Percentiles rank a stretch among this genome's conserved stretches.
These are phyloP conservation scores for Alloscopus bannaensis DNA, from an alignment of 2,888 invertebrate species.

Conservation along the genomic window DNA sequence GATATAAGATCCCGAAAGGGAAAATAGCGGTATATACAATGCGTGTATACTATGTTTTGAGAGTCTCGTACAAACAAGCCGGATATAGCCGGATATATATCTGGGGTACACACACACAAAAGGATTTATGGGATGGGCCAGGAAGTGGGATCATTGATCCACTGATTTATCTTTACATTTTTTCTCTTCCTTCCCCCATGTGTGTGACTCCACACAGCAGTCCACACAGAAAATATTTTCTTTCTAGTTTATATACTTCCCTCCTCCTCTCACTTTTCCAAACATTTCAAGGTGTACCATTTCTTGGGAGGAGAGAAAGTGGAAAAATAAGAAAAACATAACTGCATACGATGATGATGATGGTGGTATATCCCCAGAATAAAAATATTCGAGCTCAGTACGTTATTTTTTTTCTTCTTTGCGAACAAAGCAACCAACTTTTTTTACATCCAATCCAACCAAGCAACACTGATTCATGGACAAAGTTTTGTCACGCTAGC, in stretches of 20 bases:
- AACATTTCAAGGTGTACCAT: too few species aligned
- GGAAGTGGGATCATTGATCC: conserved; percentile 59
- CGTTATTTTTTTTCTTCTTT: too few species aligned
- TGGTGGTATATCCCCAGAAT: too few species aligned
- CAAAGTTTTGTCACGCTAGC: conserved; percentile 52
- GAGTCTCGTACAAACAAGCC: conserved; percentile 14
- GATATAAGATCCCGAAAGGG: too few species aligned
- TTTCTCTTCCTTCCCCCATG: conserved; percentile 29
- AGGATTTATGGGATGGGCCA: conserved; percentile 56
- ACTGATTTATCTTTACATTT: conserved; percentile 57
- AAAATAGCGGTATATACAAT: too few species aligned
- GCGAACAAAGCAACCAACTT: not conserved
- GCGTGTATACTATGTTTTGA: too few species aligned
- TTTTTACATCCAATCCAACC: conserved; percentile 4
- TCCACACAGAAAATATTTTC: not conserved
- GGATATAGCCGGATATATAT: not conserved
- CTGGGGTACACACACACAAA: conserved; percentile 19
- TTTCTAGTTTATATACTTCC: not conserved
- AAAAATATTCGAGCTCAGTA: too few species aligned
- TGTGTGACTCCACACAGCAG: too few species aligned
- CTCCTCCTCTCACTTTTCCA: not conserved
- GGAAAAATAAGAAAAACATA: conserved; percentile 7
- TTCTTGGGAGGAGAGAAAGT: too few species aligned
- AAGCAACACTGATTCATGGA: conserved; percentile 54
- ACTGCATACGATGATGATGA: too few species aligned